Evolutionary conservation across 2,797 vertebrate genomes (phyloP), one percentile per base, ranked within the genome.

Genomic region (Melanogrammus aeglefinus): DNA sequence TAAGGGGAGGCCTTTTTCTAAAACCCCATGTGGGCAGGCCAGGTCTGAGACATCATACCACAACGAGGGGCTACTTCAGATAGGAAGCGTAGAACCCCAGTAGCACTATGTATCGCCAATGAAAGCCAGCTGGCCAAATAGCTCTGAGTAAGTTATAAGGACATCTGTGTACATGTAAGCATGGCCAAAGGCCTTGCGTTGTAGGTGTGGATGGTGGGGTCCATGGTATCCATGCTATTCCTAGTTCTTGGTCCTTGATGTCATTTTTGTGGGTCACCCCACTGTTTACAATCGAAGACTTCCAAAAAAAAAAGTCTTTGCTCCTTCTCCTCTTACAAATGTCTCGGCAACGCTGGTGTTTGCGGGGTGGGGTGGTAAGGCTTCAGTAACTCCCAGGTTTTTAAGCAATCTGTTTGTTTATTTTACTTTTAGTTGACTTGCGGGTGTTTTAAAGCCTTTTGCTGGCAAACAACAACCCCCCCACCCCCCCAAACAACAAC

Each of bases 361-460:
- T 81, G 86, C 35, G 72, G 39, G 76, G 72, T 21, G 0, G 66
- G 78, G 83, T 84, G 84, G 84, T 78, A 81, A 75, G 77, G 80
- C 80, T 78, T 16, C 7, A 77, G 29, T 39, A 41, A 78, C 85
- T 79, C 88, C 90, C 86, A 63, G 87, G 51, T 71, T 73, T 47
- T 75, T 75, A n/a, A 39, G 86, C 82, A 83, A 88, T 88, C 75
- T 88, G 84, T 87, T 90, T 92, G 88, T 91, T 89, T 93, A 86
- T 91, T 92, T 93, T 87, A 69, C 87, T 85, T 92, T 86, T 76
- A 81, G 87, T 89, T 91, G 84, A 88, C 89, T 90, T 90, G 88
- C 88, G 90, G 89, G 80, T 91, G 82, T 90, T 93, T 90, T 91
- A 89, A 91, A 92, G 87, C 81, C 72, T 82, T 88, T 92, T 92